Conservation (phyloP, 2,113 vertebrate genomes). For the Protomyctophum bolini region DNA sequence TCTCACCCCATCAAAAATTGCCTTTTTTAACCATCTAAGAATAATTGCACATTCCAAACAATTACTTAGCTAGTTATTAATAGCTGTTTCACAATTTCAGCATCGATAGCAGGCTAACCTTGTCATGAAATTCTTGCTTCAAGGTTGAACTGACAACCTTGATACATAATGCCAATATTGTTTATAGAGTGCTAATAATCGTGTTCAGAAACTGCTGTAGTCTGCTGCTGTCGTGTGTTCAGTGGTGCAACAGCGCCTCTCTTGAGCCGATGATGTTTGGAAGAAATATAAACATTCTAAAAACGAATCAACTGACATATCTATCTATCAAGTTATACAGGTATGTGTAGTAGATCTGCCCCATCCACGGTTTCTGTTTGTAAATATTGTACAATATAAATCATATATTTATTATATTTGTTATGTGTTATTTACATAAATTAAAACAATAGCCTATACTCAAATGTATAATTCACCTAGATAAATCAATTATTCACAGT, state of each 20-base stretch:
- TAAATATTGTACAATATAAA: too few species aligned
- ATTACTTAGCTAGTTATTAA: not conserved
- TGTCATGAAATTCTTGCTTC: not conserved
- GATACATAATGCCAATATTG: not conserved
- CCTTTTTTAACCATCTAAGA: not conserved
- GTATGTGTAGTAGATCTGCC: too few species aligned
- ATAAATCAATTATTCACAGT: too few species aligned
- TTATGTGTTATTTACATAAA: too few species aligned
- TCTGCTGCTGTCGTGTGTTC: not conserved
- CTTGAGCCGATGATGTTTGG: constrained; percentile 1
- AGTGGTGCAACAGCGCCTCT: constrained; percentile 51
- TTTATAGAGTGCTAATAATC: not conserved
- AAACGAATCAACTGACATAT: too few species aligned
- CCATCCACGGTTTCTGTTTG: too few species aligned
- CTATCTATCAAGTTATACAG: not conserved
- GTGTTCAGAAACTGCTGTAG: not conserved
- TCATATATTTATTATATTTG: too few species aligned
- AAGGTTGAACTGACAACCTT: not conserved
- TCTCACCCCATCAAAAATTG: not conserved
- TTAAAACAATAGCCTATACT: too few species aligned
- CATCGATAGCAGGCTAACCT: not conserved
- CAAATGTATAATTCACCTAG: too few species aligned
- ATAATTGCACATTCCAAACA: not conserved
- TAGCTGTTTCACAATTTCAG: not conserved
- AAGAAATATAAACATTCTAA: too few species aligned